Evolutionary conservation across 2,797 vertebrate species (phyloP).

Genomic region (Parauchenoglanis punctatus): DNA sequence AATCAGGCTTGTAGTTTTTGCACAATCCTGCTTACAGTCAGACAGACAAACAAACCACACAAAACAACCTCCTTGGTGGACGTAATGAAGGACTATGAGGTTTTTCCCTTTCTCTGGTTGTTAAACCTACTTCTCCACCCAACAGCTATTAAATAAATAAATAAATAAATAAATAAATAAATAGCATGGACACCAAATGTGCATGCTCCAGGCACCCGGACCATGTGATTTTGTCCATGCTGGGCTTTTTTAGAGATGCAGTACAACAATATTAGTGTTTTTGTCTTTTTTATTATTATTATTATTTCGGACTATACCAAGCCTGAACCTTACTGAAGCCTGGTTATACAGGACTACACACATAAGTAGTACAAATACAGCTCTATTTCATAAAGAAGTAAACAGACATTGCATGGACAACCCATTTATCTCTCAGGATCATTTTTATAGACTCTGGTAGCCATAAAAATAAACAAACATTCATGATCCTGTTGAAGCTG

Average conservation of each 20-base stretch:
- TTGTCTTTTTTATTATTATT: too few species aligned
- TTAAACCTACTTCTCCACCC: not conserved
- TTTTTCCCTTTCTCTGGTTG: not conserved
- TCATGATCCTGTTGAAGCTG: not conserved
- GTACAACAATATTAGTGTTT: too few species aligned
- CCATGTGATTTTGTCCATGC: not conserved
- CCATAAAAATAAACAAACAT: not conserved
- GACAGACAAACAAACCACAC: too few species aligned
- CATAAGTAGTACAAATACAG: not conserved
- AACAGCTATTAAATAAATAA: not conserved
- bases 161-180: too few species aligned
- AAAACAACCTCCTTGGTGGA: too few species aligned
- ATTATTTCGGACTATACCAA: not conserved
- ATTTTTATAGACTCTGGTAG: too few species aligned
- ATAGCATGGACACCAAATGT: not conserved
- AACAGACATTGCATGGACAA: not conserved
- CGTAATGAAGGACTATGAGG: not conserved
- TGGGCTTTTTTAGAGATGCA: not conserved
- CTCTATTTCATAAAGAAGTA: not conserved
- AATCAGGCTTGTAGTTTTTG: too few species aligned
- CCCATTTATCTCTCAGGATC: not conserved
- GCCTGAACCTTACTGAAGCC: not conserved
- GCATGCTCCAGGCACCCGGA: not conserved
- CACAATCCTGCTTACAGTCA: too few species aligned
- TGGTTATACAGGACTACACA: not conserved